Base-by-base conservation (phyloP, 2,113 vertebrate genomes). In the Scalopus aquaticus region DNA sequence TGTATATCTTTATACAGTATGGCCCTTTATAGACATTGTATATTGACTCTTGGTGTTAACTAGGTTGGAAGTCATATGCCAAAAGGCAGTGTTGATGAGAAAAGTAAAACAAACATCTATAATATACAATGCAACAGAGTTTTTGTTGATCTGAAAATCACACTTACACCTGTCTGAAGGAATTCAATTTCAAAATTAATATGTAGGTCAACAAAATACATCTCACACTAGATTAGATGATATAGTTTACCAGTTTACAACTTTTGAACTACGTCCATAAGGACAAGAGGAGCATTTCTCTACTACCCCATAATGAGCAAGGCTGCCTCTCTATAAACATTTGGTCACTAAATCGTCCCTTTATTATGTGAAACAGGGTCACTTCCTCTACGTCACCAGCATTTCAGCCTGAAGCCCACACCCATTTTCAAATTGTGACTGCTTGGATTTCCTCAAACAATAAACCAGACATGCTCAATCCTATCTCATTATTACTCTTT, bases 321-420 rank as follows among this genome's bases (percentile, higher is more conserved):
- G 15, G 42, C 42, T 86, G 32, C 11, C 58, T 69, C 44, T 91
- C 49, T 67, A 62, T 46, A 81, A 84, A 84, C 65, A 77, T 35
- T 35, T 79, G 20, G n/a, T 92, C n/a, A 81, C 62, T 44, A 69
- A 67, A 60, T 69, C 79, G 62, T 81, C 56, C 32, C 54, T 93
- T 70, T 72, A 60, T 77, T 94, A 89, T 65, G 58, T 84, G 51
- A 56, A 90, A 65, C 37, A 80, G 88, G 76, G 44, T 92, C 81
- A 90, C 30, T 94, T 93, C 58, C 60, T 93, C 91, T 88, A 58
- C 1, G 15, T 67, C 49, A 67, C 26, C 35, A 76, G 20, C 30
- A 86, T 28, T 39, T 46, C 26, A 56, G 24, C n/a, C 46, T 93
- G 62, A 35, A 78, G 26, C 3, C 11, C 74, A 95, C 74, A 93